phyloP scores from a whole-genome alignment of 2,888 invertebrate genomes.

The Philonicus albiceps region DNA sequence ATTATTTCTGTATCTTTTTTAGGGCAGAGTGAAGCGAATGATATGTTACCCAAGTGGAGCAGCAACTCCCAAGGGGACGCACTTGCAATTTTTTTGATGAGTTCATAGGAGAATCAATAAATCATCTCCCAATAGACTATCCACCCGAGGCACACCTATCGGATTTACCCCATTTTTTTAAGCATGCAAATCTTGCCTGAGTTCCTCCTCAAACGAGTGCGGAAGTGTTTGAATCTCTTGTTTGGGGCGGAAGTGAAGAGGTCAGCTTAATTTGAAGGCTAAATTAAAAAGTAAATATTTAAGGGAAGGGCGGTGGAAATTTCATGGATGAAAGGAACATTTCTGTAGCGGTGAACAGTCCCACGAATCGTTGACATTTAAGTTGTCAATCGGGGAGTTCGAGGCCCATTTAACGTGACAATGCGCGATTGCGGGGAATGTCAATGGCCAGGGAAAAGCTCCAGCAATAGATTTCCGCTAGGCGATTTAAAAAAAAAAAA shows the following conservation, averaged over 20 bases:
- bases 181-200: not conserved
- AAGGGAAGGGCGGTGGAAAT: not conserved
- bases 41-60: not conserved
- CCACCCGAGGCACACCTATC: not conserved
- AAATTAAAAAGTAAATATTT: not conserved
- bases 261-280: not conserved
- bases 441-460: slow-evolving; percentile 21
- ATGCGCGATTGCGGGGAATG: slow-evolving; percentile 34
- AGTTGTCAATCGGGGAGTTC: slow-evolving; percentile 31
- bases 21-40: not conserved
- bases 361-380: slow-evolving; percentile 21
- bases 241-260: not conserved
- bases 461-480: not conserved
- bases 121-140: not conserved
- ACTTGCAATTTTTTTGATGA: not conserved
- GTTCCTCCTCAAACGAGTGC: not conserved
- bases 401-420: slow-evolving; percentile 19
- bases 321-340: not conserved
- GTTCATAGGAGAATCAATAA: not conserved
- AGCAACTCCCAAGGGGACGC: not conserved
- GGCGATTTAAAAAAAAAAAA: not conserved
- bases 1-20: not conserved
- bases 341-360: not conserved
- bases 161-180: not conserved
- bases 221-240: not conserved